phyloP scores from a whole-genome alignment of 2,113 vertebrate genomes.

The Hyla sarda region DNA sequence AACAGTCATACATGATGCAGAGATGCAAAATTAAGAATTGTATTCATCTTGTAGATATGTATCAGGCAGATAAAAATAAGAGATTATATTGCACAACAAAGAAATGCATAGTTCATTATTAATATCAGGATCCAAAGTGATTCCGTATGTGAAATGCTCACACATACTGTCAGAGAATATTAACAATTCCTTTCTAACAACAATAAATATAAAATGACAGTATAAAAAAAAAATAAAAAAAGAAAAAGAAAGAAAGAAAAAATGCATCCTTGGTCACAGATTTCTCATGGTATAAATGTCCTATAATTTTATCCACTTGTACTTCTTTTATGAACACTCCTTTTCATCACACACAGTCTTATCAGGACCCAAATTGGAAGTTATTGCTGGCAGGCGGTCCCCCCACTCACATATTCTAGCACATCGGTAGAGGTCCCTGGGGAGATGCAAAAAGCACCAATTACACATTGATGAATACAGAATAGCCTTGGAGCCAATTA shows the following conservation, averaged over 20 bases:
- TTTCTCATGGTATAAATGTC: background rate
- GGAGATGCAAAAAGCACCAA: background rate
- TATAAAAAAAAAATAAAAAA: background rate
- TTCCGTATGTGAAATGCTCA: background rate
- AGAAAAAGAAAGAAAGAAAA: background rate
- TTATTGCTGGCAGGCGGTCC: slow-evolving; percentile 76
- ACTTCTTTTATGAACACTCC: background rate
- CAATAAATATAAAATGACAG: background rate
- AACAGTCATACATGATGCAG: too few relatives aligned
- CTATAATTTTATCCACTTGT: background rate
- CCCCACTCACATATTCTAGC: slow-evolving; percentile 83
- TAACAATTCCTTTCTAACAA: background rate
- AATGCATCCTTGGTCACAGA: background rate
- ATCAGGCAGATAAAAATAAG: background rate
- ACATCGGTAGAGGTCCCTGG: slow-evolving; percentile 85
- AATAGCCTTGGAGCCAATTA: background rate
- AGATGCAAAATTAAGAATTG: background rate
- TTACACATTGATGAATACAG: background rate
- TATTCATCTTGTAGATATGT: background rate
- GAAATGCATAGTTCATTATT: background rate
- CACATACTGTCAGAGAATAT: background rate
- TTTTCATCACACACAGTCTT: background rate
- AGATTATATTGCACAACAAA: background rate
- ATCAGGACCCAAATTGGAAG: slow-evolving; percentile 26
- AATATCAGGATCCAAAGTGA: background rate